These are phyloP conservation scores for Aptenodytes patagonicus DNA, from an alignment of 2,113 vertebrate genomes.

Conservation along the genomic window DNA sequence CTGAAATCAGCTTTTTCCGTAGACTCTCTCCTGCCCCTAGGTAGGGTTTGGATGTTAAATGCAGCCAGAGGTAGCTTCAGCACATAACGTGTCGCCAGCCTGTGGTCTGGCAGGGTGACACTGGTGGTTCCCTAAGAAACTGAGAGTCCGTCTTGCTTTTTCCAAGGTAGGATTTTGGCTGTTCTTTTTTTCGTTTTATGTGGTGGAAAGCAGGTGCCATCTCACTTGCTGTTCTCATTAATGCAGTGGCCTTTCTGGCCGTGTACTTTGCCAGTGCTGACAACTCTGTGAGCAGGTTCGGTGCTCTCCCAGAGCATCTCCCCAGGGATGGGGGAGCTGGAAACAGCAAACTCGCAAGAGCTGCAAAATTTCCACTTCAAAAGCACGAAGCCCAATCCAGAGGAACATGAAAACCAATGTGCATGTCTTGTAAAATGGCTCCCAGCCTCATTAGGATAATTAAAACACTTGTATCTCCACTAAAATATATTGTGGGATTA, in stretches of 20 bases:
- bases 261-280: neutral
- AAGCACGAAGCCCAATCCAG: neutral
- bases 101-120: neutral
- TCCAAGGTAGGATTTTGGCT: neutral
- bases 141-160: accelerated
- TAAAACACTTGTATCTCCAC: neutral
- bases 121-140: neutral
- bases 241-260: neutral
- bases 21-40: neutral
- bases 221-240: accelerated
- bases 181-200: neutral
- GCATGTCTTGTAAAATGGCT: neutral
- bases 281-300: neutral
- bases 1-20: neutral
- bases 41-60: neutral
- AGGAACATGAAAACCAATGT: neutral
- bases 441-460: neutral
- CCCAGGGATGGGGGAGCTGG: neutral
- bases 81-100: accelerated
- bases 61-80: neutral
- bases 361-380: neutral
- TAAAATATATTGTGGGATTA: neutral
- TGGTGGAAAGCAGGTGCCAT: neutral
- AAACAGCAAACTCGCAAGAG: neutral
- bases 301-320: neutral